Percentiles rank a stretch among this genome's conserved stretches.
Conservation (phyloP, 2,797 vertebrate species). For the Semaprochilodus insignis region DNA sequence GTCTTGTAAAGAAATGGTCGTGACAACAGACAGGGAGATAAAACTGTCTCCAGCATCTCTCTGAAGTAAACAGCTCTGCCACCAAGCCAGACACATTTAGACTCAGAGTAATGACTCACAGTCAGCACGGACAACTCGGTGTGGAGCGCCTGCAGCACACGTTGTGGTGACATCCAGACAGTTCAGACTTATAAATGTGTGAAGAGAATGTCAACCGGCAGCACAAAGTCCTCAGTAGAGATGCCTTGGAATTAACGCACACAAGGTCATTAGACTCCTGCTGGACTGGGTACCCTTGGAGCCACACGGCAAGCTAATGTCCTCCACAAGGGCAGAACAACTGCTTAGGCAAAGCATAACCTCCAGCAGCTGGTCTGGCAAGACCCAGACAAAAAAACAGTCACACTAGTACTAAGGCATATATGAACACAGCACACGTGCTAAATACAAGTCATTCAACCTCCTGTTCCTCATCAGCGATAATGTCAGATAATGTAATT, state of each 20-base stretch:
- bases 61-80: neutral
- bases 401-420: neutral
- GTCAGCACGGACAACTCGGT: neutral
- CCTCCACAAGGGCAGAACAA: neutral
- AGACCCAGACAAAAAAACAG: neutral
- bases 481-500: neutral
- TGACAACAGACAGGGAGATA: neutral
- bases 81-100: conserved; percentile 2
- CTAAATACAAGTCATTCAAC: neutral
- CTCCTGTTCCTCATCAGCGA: too few relatives aligned
- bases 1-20: neutral
- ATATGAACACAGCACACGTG: neutral
- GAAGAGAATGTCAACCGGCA: neutral
- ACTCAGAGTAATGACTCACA: neutral
- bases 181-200: neutral
- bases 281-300: neutral
- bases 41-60: neutral
- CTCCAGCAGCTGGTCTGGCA: neutral
- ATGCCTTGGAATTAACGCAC: neutral
- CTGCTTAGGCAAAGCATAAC: neutral
- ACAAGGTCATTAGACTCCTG: neutral
- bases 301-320: neutral
- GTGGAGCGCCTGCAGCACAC: neutral
- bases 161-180: neutral
- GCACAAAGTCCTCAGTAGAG: neutral